Evolutionary conservation across 2,113 vertebrate genomes (phyloP), one percentile per base, ranked within the genome.

Genomic region (Barnardius zonarius): DNA sequence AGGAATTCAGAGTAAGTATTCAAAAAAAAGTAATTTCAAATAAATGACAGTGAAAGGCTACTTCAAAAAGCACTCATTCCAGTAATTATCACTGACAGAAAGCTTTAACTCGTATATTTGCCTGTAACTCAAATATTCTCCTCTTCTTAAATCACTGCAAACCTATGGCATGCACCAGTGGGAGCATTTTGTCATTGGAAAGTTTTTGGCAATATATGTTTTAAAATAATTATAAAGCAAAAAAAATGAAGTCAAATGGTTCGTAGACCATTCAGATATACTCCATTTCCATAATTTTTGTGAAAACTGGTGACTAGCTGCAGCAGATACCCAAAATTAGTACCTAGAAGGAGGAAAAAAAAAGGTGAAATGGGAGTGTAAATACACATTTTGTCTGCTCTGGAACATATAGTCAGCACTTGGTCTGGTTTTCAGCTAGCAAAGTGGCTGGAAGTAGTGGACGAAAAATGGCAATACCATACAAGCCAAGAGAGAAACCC

Each of bases 101-200:
- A 83, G 52, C 67, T 82, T 78, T 37, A 70, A 74, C 23, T 70
- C 0, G 0, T 14, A 25, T 37, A 19, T n/a, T 68, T 5, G 3
- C 6, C 72, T 81, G 78, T 46, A 84, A 69, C 35, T 73, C 44
- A 24, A 61, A 77, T 41, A 44, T 55, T 46, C 49, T 69, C 41
- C 54, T 46, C 77, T 46, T 49, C n/a, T 62, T 62, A 43, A 70
- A 85, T 79, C 28, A 79, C 62, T 76, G 66, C 52, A 88, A 92
- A 86, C 24, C 49, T 41, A 44, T 6, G 22, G 48, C 27, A 41
- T 13, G 24, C 10, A 83, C 28, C 44, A 84, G 10, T 17, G 24
- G 41, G 20, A 90, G 9, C 22, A 35, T 39, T 85, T 48, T 46
- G 52, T 59, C 43, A 88, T 17, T 86, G 31, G 17, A 46, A 85